Percentiles rank a stretch among this genome's conserved stretches.
phyloP scores from a whole-genome alignment of 2,113 vertebrate genomes.

The Sinosuthora webbiana region DNA sequence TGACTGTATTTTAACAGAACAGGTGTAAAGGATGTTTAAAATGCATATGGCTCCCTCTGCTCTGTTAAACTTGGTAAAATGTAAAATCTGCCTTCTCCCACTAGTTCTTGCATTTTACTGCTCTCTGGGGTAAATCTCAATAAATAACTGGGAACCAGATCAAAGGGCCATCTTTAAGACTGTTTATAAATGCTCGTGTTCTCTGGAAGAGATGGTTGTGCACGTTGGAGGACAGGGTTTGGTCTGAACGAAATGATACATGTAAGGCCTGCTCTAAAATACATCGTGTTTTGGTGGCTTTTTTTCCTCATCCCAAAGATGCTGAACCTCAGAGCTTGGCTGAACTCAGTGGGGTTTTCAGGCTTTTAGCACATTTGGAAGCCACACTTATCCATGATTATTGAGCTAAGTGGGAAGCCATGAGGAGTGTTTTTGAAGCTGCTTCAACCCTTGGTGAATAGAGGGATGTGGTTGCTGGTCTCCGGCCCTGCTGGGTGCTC shows the following conservation, averaged over 20 bases:
- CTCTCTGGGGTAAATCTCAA: conserved; percentile 43
- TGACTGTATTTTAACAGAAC: neutral
- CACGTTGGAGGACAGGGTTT: neutral
- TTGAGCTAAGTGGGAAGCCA: neutral
- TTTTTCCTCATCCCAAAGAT: neutral
- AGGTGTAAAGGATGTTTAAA: neutral
- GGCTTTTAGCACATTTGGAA: neutral
- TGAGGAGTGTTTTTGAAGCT: neutral
- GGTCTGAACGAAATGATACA: neutral
- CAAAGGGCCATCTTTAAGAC: conserved; percentile 44
- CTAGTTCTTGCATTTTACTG: conserved; percentile 23
- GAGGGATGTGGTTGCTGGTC: neutral
- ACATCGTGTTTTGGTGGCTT: neutral
- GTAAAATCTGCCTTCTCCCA: conserved; percentile 12
- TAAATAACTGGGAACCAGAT: conserved; percentile 59
- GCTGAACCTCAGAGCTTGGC: neutral
- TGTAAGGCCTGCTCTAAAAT: neutral
- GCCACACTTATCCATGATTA: neutral
- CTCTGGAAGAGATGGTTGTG: neutral
- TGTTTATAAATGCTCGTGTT: neutral
- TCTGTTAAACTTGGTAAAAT: conserved; percentile 6
- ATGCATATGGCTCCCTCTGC: neutral
- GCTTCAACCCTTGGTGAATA: neutral
- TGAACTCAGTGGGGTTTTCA: neutral
- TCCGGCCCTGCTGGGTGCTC: neutral